Conservation (phyloP, 1,140 invertebrate genomes). For the Tribolium castaneum region DNA sequence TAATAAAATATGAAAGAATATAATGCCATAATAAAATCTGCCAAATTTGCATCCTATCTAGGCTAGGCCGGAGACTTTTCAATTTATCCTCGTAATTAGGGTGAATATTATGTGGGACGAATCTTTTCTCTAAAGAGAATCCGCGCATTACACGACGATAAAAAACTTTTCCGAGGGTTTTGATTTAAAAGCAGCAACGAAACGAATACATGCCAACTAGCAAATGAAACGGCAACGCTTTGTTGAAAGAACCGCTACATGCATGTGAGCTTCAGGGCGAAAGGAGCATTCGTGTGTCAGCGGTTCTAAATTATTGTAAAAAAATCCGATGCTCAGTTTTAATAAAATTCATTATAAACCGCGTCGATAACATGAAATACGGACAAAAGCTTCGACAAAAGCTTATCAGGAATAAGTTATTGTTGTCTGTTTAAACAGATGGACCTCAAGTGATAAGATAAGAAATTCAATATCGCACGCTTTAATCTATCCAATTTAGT, state of each 20-base stretch:
- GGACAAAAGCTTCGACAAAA: conserved; percentile 37
- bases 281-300: conserved; percentile 44
- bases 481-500: conserved; percentile 46
- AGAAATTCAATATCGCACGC: conserved; percentile 44
- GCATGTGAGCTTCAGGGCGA: conserved; percentile 42
- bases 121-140: not conserved
- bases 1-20: too few species aligned
- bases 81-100: too few species aligned
- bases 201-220: conserved; percentile 46
- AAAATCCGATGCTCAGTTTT: not conserved
- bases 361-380: conserved; percentile 1
- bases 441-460: conserved; percentile 45
- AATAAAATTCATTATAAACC: conserved; percentile 16
- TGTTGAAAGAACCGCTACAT: conserved; percentile 45
- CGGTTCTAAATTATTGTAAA: not conserved
- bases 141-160: conserved; percentile 32
- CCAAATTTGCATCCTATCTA: too few species aligned
- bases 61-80: too few species aligned
- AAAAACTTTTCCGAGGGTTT: conserved; percentile 51
- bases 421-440: conserved; percentile 46
- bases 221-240: conserved; percentile 51
- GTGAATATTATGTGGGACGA: conserved; percentile 22
- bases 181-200: conserved; percentile 46
- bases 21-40: too few species aligned
- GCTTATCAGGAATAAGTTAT: conserved; percentile 38